Conservation (phyloP, 2,113 vertebrate genomes). For the Podilymbus podiceps region DNA sequence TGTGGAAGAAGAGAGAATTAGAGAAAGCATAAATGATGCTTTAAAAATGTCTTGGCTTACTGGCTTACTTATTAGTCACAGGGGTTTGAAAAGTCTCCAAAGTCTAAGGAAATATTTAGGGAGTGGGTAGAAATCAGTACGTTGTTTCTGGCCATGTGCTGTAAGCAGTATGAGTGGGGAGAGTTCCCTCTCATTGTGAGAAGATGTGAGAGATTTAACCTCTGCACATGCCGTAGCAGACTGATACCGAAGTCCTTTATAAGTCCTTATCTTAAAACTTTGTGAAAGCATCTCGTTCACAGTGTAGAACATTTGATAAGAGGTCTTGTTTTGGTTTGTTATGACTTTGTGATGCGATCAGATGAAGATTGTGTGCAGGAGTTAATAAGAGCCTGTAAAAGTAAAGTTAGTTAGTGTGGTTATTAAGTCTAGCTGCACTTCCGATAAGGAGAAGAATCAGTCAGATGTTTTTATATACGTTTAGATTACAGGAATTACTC, state of each 20-base stretch:
- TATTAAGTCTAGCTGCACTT: not conserved
- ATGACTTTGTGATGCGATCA: not conserved
- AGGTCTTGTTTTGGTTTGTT: not conserved
- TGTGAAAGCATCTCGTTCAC: not conserved
- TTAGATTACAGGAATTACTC: not conserved
- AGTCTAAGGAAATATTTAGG: not conserved
- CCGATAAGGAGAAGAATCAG: not conserved
- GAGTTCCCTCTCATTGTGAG: not conserved
- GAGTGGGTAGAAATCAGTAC: not conserved
- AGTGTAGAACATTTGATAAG: not conserved
- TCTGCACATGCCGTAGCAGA: not conserved
- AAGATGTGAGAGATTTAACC: not conserved
- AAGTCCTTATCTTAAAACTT: not conserved
- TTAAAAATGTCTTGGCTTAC: not conserved
- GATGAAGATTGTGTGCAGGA: not conserved
- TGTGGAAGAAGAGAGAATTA: not conserved
- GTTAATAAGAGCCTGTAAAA: not conserved
- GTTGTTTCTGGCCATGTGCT: not conserved
- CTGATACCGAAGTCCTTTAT: not conserved
- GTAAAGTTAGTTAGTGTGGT: not conserved
- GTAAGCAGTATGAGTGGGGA: not conserved
- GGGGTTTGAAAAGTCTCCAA: not conserved
- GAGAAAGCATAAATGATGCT: not conserved
- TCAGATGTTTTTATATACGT: not conserved
- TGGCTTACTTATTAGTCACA: not conserved